Evolutionary conservation across 2,797 vertebrate species (phyloP).

Genomic region (Parauchenoglanis ngamensis): DNA sequence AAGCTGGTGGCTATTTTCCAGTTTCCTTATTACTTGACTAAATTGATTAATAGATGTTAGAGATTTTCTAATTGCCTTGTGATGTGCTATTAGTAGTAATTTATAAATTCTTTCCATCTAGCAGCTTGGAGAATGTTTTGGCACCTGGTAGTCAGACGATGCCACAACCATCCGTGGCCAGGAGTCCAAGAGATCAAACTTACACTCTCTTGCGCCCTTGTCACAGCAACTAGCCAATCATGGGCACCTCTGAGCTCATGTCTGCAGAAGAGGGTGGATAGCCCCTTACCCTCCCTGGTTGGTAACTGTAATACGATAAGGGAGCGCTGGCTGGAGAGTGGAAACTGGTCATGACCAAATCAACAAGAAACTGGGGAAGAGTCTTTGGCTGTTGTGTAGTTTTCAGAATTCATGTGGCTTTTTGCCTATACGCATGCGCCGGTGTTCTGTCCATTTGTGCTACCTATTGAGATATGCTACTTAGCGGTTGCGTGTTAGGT

Average conservation of each 20-base stretch:
- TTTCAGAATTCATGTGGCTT: not conserved
- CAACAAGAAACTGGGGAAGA: not conserved
- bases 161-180: not conserved
- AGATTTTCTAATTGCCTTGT: slow-evolving; percentile 13
- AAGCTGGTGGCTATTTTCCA: slow-evolving; percentile 3
- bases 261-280: not conserved
- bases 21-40: slow-evolving; percentile 10
- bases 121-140: not conserved
- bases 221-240: not conserved
- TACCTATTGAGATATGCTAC: too few relatives aligned
- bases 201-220: not conserved
- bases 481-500: too few relatives aligned
- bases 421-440: too few relatives aligned
- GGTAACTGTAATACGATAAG: not conserved
- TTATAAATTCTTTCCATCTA: not conserved
- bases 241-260: too few relatives aligned
- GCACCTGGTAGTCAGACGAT: not conserved
- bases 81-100: not conserved
- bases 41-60: not conserved
- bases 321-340: not conserved
- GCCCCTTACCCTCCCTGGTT: not conserved
- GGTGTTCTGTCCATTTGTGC: too few relatives aligned
- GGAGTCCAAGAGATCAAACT: not conserved
- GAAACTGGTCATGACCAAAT: not conserved
- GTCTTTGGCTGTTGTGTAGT: not conserved